Evolutionary conservation across 2,888 invertebrate species (phyloP).

Genomic region (Nebria salina): DNA sequence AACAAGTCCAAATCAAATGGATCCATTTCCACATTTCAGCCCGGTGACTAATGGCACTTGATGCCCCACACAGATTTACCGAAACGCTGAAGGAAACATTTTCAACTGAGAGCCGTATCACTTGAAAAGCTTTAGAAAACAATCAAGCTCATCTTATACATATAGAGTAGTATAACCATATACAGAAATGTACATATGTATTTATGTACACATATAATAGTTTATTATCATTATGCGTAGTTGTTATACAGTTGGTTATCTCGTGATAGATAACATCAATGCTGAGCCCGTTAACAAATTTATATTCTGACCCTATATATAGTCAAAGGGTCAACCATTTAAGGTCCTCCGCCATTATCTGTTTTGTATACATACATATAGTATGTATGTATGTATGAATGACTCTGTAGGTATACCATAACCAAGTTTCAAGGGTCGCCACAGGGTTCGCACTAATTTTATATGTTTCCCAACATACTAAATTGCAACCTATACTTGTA

Average conservation of each 20-base stretch:
- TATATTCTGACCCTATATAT: background rate
- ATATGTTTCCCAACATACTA: background rate
- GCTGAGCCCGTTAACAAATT: background rate
- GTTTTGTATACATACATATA: background rate
- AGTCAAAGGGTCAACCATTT: background rate
- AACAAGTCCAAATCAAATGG: conserved; percentile 8
- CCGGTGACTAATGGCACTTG: conserved; percentile 13
- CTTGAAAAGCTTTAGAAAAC: background rate
- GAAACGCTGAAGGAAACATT: background rate
- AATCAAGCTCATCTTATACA: background rate
- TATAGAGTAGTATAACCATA: too few relatives aligned
- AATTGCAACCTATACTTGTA: too few relatives aligned
- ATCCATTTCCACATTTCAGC: conserved; percentile 10
- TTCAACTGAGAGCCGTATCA: background rate
- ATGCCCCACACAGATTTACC: background rate
- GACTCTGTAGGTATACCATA: background rate
- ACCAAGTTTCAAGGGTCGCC: background rate
- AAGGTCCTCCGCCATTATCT: background rate
- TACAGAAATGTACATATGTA: too few relatives aligned
- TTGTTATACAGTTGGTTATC: too few relatives aligned
- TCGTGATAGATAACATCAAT: background rate
- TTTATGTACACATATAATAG: too few relatives aligned
- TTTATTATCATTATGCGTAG: too few relatives aligned
- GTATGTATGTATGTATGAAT: too few relatives aligned
- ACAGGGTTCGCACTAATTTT: background rate